phyloP scores from a whole-genome alignment of 2,888 invertebrate genomes.

The Pristionchus fissidentatus region DNA sequence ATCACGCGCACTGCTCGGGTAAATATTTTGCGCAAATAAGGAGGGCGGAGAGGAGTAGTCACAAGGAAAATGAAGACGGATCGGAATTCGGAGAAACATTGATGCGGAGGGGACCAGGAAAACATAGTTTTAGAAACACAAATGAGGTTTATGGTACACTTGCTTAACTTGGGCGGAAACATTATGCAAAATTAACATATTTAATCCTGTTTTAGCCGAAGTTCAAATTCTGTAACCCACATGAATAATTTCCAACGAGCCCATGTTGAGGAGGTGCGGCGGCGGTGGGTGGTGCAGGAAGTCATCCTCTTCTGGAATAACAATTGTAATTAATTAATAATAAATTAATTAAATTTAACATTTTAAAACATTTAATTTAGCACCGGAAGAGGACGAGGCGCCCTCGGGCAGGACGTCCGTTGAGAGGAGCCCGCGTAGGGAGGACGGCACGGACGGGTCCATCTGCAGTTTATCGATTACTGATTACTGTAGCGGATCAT shows the following conservation, averaged over 20 bases:
- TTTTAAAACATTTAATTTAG: background rate
- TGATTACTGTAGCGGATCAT: too few relatives aligned
- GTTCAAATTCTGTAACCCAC: background rate
- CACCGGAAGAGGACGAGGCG: slow-evolving; percentile 30
- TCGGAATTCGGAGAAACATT: background rate
- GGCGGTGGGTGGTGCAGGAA: slow-evolving; percentile 40
- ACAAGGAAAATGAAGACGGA: background rate
- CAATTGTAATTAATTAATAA: background rate
- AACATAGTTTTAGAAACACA: background rate
- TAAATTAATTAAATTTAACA: background rate
- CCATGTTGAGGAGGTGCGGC: slow-evolving; percentile 42
- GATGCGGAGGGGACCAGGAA: background rate
- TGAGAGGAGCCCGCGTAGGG: slow-evolving; percentile 43
- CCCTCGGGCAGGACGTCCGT: slow-evolving; percentile 43
- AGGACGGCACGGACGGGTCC: slow-evolving; percentile 42
- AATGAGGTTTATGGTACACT: background rate
- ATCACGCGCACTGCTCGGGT: background rate
- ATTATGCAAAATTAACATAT: background rate
- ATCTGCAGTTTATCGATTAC: background rate
- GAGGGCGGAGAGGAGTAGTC: background rate
- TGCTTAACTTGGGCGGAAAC: too few relatives aligned
- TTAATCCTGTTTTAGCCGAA: background rate
- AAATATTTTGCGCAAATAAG: background rate
- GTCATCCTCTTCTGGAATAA: slow-evolving; percentile 30
- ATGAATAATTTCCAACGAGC: slow-evolving; percentile 32